phyloP scores from a whole-genome alignment of 2,113 vertebrate species.

The Electrona antarctica region DNA sequence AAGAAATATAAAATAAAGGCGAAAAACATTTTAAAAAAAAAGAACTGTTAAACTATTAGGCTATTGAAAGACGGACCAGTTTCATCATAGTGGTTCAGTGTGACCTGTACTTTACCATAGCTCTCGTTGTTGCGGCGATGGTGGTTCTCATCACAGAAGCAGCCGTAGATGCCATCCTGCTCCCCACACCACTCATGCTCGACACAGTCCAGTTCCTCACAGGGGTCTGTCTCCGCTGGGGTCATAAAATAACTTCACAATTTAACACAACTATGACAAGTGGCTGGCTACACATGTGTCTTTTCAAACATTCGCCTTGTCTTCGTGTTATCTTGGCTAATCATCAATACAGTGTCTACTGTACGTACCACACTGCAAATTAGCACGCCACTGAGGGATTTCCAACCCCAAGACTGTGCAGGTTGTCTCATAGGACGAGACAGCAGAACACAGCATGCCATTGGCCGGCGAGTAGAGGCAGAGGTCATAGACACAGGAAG shows the following conservation, averaged over 20 bases:
- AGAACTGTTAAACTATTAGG: no score
- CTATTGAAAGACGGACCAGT: no score
- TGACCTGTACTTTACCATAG: slow-evolving; percentile 47
- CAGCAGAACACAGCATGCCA: slow-evolving; percentile 57
- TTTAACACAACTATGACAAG: no score
- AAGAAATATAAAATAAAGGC: no score
- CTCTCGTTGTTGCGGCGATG: slow-evolving; percentile 37
- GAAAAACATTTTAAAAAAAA: no score
- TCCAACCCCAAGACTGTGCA: slow-evolving; percentile 41
- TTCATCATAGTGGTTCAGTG: no score
- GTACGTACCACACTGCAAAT: slow-evolving; percentile 57
- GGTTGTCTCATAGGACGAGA: slow-evolving; percentile 60
- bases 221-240: slow-evolving; percentile 57
- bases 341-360: not conserved
- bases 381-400: slow-evolving; percentile 54
- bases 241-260: not conserved
- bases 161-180: slow-evolving; percentile 66
- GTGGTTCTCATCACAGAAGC: slow-evolving; percentile 67
- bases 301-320: no score
- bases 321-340: no score
- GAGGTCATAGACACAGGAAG: slow-evolving; percentile 64
- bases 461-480: slow-evolving; percentile 60
- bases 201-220: slow-evolving; percentile 61
- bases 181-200: slow-evolving; percentile 74
- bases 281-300: no score